Conservation (phyloP, 2,888 invertebrate genomes). For the Lissonota sp. region DNA sequence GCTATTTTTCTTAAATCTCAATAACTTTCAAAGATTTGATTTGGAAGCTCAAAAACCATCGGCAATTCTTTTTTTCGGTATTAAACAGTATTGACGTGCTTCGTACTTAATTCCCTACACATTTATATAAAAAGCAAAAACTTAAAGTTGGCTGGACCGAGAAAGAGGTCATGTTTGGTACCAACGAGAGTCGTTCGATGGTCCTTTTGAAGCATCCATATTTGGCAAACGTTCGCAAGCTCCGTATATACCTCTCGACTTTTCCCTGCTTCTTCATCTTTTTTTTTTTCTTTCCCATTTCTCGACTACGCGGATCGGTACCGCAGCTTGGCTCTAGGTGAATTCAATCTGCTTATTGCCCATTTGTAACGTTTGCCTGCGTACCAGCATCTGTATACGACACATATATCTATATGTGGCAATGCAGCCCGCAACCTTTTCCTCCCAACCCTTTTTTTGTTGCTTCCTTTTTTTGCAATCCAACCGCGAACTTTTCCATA, state of each 20-base stretch:
- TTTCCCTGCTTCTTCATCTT: constrained; percentile 44
- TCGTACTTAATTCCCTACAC: too few relatives aligned
- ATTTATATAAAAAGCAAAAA: constrained; percentile 31
- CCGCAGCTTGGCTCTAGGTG: constrained; percentile 67
- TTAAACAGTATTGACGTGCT: too few relatives aligned
- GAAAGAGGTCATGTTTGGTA: constrained; percentile 1
- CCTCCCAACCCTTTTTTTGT: constrained; percentile 21
- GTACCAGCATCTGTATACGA: constrained; percentile 44
- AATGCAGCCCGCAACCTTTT: constrained; percentile 50
- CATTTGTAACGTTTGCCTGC: constrained; percentile 73
- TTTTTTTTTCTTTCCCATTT: constrained; percentile 22
- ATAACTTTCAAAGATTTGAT: not conserved
- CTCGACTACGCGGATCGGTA: constrained; percentile 38
- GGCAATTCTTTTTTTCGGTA: too few relatives aligned
- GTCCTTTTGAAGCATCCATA: constrained; percentile 70
- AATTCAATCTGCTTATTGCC: constrained; percentile 79
- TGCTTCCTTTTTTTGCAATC: constrained; percentile 49
- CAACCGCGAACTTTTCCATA: constrained; percentile 68
- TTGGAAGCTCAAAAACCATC: too few relatives aligned
- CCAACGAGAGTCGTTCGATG: constrained; percentile 64
- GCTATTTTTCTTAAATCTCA: too few relatives aligned
- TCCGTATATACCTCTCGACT: constrained; percentile 46
- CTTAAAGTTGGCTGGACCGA: constrained; percentile 50
- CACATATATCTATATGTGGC: constrained; percentile 5
- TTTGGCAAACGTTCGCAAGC: constrained; percentile 73